These are phyloP conservation scores for Pinctada fucata DNA, from an alignment of 2,888 invertebrate genomes.

Conservation along the genomic window DNA sequence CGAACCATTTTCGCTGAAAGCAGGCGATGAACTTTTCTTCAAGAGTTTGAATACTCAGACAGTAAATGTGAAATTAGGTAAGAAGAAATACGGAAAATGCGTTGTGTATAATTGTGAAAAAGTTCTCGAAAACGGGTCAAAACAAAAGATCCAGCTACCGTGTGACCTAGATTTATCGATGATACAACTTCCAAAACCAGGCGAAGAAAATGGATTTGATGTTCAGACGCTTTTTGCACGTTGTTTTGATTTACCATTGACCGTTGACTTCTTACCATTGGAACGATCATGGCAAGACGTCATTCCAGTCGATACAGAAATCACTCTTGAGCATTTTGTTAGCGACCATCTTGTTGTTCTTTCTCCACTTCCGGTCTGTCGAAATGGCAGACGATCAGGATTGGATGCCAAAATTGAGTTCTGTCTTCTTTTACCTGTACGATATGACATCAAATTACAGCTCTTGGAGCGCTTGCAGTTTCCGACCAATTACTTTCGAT, in stretches of 20 bases:
- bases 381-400: slow-evolving; percentile 35
- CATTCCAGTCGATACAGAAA: slow-evolving; percentile 50
- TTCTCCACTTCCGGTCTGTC: slow-evolving; percentile 47
- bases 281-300: slow-evolving; percentile 5
- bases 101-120: slow-evolving; percentile 54
- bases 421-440: slow-evolving; percentile 55
- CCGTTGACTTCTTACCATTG: slow-evolving; percentile 48
- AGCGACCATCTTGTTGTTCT: slow-evolving; percentile 54
- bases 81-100: slow-evolving; percentile 47
- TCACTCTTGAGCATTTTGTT: slow-evolving; percentile 52
- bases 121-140: slow-evolving; percentile 46
- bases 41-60: slow-evolving; percentile 56
- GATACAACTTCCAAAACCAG: slow-evolving; percentile 46
- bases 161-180: slow-evolving; percentile 59
- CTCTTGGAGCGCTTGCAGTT: slow-evolving; percentile 57
- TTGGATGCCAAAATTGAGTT: slow-evolving; percentile 53
- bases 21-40: slow-evolving; percentile 60
- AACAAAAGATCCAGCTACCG: slow-evolving; percentile 56
- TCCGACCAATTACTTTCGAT: slow-evolving; percentile 60
- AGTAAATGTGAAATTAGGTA: slow-evolving; percentile 54
- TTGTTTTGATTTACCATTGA: slow-evolving; percentile 48
- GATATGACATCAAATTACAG: slow-evolving; percentile 54
- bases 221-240: slow-evolving; percentile 48
- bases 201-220: slow-evolving; percentile 52
- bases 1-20: slow-evolving; percentile 58